phyloP scores from a whole-genome alignment of 2,113 vertebrate species.

The Falcunculus frontatus region DNA sequence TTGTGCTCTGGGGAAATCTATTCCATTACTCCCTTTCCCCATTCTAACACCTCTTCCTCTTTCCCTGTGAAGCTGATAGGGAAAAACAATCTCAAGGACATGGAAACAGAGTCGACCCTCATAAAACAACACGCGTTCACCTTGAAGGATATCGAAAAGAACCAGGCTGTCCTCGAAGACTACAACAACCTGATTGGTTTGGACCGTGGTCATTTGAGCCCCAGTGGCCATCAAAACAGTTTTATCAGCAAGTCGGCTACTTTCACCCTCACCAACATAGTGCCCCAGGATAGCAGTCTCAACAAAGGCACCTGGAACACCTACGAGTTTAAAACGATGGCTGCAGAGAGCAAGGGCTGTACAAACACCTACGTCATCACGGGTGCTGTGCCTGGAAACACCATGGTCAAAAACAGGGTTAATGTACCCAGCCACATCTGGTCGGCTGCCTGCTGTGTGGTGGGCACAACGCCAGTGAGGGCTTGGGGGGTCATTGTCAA shows the following conservation, averaged over 20 bases:
- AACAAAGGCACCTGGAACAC: slow-evolving; percentile 48
- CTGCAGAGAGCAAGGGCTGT: rapidly evolving
- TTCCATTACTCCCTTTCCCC: neutral
- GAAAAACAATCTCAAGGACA: rapidly evolving
- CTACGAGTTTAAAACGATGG: rapidly evolving
- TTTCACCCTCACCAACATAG: slow-evolving; percentile 78
- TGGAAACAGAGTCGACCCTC: neutral
- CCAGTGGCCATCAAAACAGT: slow-evolving; percentile 59
- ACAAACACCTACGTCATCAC: neutral
- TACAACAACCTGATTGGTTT: neutral
- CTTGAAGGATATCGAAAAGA: rapidly evolving
- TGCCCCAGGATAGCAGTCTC: slow-evolving; percentile 67
- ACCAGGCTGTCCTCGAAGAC: neutral
- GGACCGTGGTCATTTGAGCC: slow-evolving; percentile 72
- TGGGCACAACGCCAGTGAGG: rapidly evolving
- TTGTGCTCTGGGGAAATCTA: neutral
- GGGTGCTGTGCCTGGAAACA: neutral
- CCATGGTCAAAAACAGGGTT: neutral
- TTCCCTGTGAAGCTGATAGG: neutral
- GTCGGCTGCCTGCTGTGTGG: neutral
- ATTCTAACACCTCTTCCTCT: neutral
- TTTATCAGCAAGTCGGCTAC: slow-evolving; percentile 48
- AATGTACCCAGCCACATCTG: neutral
- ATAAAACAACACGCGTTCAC: rapidly evolving
- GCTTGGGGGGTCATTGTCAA: neutral